Conservation (phyloP, 2,797 vertebrate genomes). For the Gobio occitaniae region DNA sequence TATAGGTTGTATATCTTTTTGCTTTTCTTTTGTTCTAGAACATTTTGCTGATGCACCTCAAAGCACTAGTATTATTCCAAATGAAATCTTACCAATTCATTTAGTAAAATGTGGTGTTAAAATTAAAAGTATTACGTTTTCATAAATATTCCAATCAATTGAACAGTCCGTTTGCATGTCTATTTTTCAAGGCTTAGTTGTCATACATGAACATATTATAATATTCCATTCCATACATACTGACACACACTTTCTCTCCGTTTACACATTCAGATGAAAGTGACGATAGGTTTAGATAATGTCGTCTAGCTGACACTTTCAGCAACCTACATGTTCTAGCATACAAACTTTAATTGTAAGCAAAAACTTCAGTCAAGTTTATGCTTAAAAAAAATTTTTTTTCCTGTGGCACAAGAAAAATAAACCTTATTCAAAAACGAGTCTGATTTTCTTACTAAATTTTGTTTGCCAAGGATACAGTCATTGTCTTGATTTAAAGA, state of each 20-base stretch:
- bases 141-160: too few relatives aligned
- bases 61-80: too few relatives aligned
- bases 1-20: too few relatives aligned
- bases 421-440: not conserved
- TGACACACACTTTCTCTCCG: not conserved
- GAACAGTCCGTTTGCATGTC: too few relatives aligned
- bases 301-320: not conserved
- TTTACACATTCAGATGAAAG: slow-evolving; percentile 24
- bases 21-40: too few relatives aligned
- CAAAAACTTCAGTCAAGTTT: not conserved
- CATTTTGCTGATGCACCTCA: too few relatives aligned
- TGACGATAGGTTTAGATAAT: not conserved
- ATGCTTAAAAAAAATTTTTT: too few relatives aligned
- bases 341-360: not conserved
- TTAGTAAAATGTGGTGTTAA: too few relatives aligned
- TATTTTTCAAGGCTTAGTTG: too few relatives aligned
- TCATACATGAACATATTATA: too few relatives aligned
- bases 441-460: not conserved
- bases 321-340: not conserved
- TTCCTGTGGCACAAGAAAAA: not conserved
- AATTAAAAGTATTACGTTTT: too few relatives aligned
- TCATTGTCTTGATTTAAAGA: not conserved
- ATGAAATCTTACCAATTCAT: too few relatives aligned
- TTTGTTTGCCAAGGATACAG: not conserved
- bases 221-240: not conserved